phyloP scores from a whole-genome alignment of 2,888 invertebrate species.

The Sphinx pinastri region DNA sequence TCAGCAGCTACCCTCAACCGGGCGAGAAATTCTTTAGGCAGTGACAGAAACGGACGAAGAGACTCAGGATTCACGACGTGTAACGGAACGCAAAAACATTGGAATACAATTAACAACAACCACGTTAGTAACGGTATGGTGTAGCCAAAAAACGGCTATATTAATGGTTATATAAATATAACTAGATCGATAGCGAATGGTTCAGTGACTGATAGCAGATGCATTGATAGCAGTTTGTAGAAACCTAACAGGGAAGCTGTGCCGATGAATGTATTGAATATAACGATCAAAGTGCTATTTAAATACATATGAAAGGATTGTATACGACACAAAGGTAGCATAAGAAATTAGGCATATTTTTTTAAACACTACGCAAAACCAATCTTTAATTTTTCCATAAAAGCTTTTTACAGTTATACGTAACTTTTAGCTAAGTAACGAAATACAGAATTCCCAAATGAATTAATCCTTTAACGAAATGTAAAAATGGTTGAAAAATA shows the following conservation, averaged over 20 bases:
- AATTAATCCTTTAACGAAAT: not conserved
- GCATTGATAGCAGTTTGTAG: not conserved
- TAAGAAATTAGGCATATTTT: not conserved
- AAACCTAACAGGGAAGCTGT: conserved; percentile 7
- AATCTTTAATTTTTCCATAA: too few relatives aligned
- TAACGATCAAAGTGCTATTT: not conserved
- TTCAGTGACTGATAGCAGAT: not conserved
- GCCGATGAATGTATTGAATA: not conserved
- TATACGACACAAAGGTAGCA: not conserved
- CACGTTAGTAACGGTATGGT: conserved; percentile 64
- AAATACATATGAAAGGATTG: not conserved
- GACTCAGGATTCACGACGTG: conserved; percentile 59
- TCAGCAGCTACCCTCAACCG: conserved; percentile 74
- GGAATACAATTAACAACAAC: conserved; percentile 72
- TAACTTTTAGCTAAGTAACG: too few relatives aligned
- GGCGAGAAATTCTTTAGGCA: conserved; percentile 63
- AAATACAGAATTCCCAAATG: not conserved
- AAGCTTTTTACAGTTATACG: too few relatives aligned
- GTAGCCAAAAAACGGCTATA: conserved; percentile 39
- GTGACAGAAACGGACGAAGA: conserved; percentile 58
- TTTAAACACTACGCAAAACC: not conserved
- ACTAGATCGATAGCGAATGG: not conserved
- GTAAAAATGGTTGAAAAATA: conserved; percentile 28
- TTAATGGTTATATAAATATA: conserved; percentile 1
- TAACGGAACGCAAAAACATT: conserved; percentile 68